Conservation (phyloP, 1,140 invertebrate species). For the Trypoxylus dichotomus region DNA sequence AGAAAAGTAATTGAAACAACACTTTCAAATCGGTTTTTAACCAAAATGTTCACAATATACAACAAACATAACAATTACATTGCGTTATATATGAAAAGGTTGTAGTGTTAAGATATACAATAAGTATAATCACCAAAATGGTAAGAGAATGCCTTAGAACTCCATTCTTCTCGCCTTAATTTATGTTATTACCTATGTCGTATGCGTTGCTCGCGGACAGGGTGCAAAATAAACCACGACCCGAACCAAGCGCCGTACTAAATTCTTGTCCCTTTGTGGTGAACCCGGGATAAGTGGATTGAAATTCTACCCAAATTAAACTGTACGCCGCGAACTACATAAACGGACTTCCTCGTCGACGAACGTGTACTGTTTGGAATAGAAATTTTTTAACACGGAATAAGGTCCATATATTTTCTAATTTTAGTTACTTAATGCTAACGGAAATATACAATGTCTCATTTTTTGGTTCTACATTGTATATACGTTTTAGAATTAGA, state of each 20-base stretch:
- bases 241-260: background rate
- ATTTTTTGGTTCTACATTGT: too few relatives aligned
- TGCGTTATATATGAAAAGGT: background rate
- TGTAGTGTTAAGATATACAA: background rate
- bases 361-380: background rate
- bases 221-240: background rate
- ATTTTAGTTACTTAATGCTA: too few relatives aligned
- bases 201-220: background rate
- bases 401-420: background rate
- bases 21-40: too few relatives aligned
- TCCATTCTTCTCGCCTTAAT: background rate
- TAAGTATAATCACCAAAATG: background rate
- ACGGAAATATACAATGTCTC: too few relatives aligned
- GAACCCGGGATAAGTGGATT: slow-evolving; percentile 4
- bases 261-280: background rate
- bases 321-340: background rate
- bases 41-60: too few relatives aligned
- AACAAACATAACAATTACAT: background rate
- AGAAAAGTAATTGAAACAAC: too few relatives aligned
- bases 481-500: too few relatives aligned
- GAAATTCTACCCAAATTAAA: slow-evolving; percentile 10
- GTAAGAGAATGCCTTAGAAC: background rate
- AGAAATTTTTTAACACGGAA: background rate
- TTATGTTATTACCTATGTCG: background rate
- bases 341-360: background rate